Evolutionary conservation across 2,113 vertebrate genomes (phyloP).

Genomic region (Epinephelus cyanopodus): DNA sequence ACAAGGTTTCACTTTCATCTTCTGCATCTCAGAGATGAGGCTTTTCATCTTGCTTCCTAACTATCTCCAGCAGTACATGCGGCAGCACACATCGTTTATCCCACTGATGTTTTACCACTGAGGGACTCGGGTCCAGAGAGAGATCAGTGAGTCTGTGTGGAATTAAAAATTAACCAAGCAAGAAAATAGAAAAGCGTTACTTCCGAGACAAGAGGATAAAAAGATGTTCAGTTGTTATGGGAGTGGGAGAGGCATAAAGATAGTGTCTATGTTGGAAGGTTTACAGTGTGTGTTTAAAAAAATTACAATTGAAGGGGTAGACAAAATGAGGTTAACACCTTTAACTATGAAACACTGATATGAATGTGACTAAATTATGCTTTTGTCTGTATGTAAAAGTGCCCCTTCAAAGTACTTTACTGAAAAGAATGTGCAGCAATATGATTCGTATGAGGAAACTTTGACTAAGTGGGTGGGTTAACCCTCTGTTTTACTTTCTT

Average conservation of each 20-base stretch:
- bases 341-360: not conserved
- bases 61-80: constrained; percentile 52
- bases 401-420: no score
- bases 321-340: constrained; percentile 22
- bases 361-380: not conserved
- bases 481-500: not conserved
- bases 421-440: not conserved
- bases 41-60: constrained; percentile 69
- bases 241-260: not conserved
- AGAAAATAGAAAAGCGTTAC: constrained; percentile 31
- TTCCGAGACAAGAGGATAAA: constrained; percentile 9
- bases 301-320: not conserved
- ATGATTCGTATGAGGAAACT: not conserved
- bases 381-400: no score
- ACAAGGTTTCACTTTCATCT: constrained; percentile 74
- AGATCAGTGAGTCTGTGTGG: constrained; percentile 42
- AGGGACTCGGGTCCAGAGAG: constrained; percentile 45
- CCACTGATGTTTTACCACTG: constrained; percentile 61
- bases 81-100: constrained; percentile 61
- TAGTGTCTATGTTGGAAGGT: not conserved
- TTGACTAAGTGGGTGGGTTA: not conserved
- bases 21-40: constrained; percentile 49
- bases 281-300: constrained; percentile 6
- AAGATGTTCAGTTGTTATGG: not conserved
- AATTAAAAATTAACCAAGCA: constrained; percentile 53